phyloP scores from a whole-genome alignment of 2,888 invertebrate species.

The Acleris emargana region DNA sequence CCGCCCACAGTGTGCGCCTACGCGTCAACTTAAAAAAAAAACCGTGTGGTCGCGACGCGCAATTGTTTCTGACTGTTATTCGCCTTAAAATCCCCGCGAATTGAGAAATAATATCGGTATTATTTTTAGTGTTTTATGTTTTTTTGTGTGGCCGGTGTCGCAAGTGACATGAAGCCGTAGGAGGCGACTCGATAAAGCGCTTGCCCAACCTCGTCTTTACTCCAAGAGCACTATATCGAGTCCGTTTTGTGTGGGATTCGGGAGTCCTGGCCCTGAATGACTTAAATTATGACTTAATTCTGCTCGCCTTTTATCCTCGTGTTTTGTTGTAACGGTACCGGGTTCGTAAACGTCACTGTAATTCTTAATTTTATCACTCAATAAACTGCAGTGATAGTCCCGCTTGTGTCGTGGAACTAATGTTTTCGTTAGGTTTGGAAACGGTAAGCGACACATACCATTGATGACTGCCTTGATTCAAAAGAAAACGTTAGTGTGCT shows the following conservation, averaged over 20 bases:
- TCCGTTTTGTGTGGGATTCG: too few species aligned
- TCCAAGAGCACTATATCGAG: too few species aligned
- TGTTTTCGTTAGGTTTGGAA: background rate
- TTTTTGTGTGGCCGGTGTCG: slow-evolving; percentile 43
- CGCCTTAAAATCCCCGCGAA: slow-evolving; percentile 38
- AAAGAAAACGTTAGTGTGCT: too few species aligned
- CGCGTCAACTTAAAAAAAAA: slow-evolving; percentile 74
- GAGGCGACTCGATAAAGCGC: slow-evolving; percentile 68
- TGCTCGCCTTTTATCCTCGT: slow-evolving; percentile 64
- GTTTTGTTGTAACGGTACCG: slow-evolving; percentile 61
- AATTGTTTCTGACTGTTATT: slow-evolving; percentile 57
- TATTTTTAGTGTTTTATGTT: slow-evolving; percentile 35
- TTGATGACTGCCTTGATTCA: background rate
- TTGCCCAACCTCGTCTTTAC: slow-evolving; percentile 63
- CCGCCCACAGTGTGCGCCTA: slow-evolving; percentile 77
- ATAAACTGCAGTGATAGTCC: slow-evolving; percentile 26
- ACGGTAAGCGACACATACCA: background rate
- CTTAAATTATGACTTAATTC: slow-evolving; percentile 79
- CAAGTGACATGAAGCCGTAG: slow-evolving; percentile 75
- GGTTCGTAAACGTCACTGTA: slow-evolving; percentile 35
- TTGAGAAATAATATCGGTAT: slow-evolving; percentile 34
- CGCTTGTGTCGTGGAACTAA: slow-evolving; percentile 1
- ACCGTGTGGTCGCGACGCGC: slow-evolving; percentile 65
- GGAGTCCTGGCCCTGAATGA: too few species aligned
- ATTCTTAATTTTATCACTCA: slow-evolving; percentile 31